phyloP scores from a whole-genome alignment of 1,140 invertebrate species.

The Aphidius ervi region DNA sequence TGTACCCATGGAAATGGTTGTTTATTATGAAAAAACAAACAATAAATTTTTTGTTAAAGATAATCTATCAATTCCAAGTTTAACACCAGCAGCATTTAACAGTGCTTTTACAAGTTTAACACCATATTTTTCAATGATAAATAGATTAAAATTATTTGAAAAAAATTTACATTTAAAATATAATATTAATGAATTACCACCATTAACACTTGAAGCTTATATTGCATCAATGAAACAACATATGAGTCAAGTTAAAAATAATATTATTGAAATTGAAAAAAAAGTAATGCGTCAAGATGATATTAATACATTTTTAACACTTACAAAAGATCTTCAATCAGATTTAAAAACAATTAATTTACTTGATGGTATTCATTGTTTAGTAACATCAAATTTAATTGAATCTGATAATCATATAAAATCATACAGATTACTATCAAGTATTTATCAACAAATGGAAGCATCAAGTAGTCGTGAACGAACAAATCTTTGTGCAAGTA shows the following conservation, averaged over 20 bases:
- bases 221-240: conserved; percentile 35
- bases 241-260: conserved; percentile 35
- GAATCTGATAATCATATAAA: conserved; percentile 37
- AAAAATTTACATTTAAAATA: conserved; percentile 31
- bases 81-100: conserved; percentile 45
- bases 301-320: conserved; percentile 46
- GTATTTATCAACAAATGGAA: conserved; percentile 48
- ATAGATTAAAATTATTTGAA: conserved; percentile 40
- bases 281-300: conserved; percentile 42
- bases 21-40: conserved; percentile 37
- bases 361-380: conserved; percentile 50
- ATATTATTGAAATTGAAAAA: conserved; percentile 40
- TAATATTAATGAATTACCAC: conserved; percentile 22
- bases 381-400: conserved; percentile 42
- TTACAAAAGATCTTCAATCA: conserved; percentile 40
- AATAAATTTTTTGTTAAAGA: conserved; percentile 33
- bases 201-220: conserved; percentile 48
- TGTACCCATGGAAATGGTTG: conserved; percentile 33
- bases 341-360: conserved; percentile 45
- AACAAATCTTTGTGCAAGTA: conserved; percentile 49
- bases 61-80: conserved; percentile 47
- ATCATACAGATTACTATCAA: conserved; percentile 32
- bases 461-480: conserved; percentile 45
- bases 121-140: conserved; percentile 43
- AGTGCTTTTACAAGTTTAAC: conserved; percentile 40